phyloP scores from a whole-genome alignment of 2,888 invertebrate genomes.

The Euclidia mi region DNA sequence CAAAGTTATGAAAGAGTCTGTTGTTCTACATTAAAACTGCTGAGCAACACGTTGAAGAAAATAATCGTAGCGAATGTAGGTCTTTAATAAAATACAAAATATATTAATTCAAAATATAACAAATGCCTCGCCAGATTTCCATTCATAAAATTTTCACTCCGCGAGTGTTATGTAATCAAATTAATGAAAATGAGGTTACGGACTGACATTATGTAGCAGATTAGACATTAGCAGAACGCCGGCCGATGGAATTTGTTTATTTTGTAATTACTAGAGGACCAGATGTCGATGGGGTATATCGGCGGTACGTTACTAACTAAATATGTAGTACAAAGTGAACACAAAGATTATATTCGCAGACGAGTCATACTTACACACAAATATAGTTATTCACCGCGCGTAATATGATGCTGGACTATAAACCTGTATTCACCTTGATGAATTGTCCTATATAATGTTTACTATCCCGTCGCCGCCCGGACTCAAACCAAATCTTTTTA shows the following conservation, averaged over 20 bases:
- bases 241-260: constrained; percentile 58
- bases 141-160: constrained; percentile 78
- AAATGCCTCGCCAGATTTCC: constrained; percentile 69
- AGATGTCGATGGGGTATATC: constrained; percentile 3
- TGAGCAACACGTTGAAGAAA: constrained; percentile 62
- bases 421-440: constrained; percentile 33
- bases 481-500: constrained; percentile 35
- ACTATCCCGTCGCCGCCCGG: constrained; percentile 21
- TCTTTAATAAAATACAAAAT: constrained; percentile 75
- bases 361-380: constrained; percentile 6
- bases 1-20: constrained; percentile 59
- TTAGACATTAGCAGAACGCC: constrained; percentile 61
- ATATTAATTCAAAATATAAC: constrained; percentile 67
- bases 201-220: constrained; percentile 62
- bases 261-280: constrained; percentile 45
- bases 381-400: constrained; percentile 10
- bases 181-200: constrained; percentile 74
- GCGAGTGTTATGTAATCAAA: constrained; percentile 76
- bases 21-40: constrained; percentile 63
- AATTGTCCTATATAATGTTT: constrained; percentile 33
- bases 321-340: no score
- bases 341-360: neutral
- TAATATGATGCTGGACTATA: constrained; percentile 21
- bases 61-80: constrained; percentile 73
- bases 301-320: no score